Conservation (phyloP, 2,113 vertebrate genomes). For the Lontra canadensis region DNA sequence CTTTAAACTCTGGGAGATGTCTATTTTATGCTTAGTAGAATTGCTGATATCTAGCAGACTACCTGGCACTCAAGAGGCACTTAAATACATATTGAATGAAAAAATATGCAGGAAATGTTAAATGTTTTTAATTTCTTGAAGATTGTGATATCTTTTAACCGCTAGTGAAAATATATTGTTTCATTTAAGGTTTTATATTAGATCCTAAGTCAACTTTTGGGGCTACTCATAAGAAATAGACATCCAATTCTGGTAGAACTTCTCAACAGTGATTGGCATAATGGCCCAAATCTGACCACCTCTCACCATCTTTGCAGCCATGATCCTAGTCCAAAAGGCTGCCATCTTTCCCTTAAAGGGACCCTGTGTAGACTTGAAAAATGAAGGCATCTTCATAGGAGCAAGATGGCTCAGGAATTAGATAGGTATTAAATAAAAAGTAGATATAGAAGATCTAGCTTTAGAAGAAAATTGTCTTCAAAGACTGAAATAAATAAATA, state of each 20-base stretch:
- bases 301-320: neutral
- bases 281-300: neutral
- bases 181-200: neutral
- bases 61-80: neutral
- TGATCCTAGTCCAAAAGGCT: neutral
- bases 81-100: neutral
- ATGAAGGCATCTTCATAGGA: neutral
- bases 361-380: slow-evolving; percentile 7
- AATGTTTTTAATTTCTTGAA: neutral
- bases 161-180: neutral
- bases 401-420: neutral
- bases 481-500: neutral
- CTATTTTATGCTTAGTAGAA: neutral
- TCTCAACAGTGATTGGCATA: neutral
- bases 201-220: neutral
- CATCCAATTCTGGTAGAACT: neutral
- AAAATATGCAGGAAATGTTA: neutral
- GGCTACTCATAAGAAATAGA: neutral
- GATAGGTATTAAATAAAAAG: neutral
- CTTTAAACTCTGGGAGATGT: neutral
- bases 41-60: neutral
- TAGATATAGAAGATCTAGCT: neutral
- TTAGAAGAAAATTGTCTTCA: slow-evolving; percentile 6
- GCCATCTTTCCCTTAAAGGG: neutral
- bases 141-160: neutral